A percentile compares a stretch with the other conserved stretches of the same genome.
These are phyloP conservation scores for Stenoptilia bipunctidactyla DNA, from an alignment of 2,888 invertebrate species.

Conservation along the genomic window DNA sequence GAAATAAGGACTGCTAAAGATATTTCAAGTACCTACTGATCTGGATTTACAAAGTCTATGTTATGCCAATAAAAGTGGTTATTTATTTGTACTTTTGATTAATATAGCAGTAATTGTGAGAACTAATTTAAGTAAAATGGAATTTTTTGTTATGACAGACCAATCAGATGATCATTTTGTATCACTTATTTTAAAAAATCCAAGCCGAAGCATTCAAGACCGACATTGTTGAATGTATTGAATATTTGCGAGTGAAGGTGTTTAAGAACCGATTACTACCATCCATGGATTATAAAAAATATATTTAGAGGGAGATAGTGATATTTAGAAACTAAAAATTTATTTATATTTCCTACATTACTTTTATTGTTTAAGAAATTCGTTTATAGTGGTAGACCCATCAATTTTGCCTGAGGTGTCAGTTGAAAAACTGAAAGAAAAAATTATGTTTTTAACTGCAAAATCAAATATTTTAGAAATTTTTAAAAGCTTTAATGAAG, in stretches of 20 bases:
- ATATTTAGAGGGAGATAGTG: constrained; percentile 23
- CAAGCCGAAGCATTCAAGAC: constrained; percentile 24
- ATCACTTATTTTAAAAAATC: constrained; percentile 31
- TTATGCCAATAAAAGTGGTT: too few species aligned
- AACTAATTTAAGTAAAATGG: too few species aligned
- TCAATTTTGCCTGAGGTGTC: constrained; percentile 32
- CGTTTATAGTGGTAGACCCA: constrained; percentile 12
- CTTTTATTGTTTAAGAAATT: too few species aligned
- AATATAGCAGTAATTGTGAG: too few species aligned
- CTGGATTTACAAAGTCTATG: too few species aligned
- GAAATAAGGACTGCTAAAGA: too few species aligned
- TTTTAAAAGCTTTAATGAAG: too few species aligned
- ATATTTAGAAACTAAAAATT: constrained; percentile 41
- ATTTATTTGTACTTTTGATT: too few species aligned
- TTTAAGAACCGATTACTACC: constrained; percentile 38
- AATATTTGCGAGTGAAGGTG: constrained; percentile 35
- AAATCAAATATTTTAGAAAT: too few species aligned
- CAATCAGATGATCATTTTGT: constrained; percentile 20
- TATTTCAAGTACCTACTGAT: too few species aligned
- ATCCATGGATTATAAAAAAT: constrained; percentile 26
- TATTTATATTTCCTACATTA: constrained; percentile 19
- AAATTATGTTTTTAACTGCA: too few species aligned
- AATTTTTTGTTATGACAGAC: constrained; percentile 3
- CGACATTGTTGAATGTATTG: constrained; percentile 43
- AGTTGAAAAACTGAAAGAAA: constrained; percentile 33